Evolutionary conservation across 2,888 invertebrate species (phyloP).

Genomic region (Perithous albicinctus): DNA sequence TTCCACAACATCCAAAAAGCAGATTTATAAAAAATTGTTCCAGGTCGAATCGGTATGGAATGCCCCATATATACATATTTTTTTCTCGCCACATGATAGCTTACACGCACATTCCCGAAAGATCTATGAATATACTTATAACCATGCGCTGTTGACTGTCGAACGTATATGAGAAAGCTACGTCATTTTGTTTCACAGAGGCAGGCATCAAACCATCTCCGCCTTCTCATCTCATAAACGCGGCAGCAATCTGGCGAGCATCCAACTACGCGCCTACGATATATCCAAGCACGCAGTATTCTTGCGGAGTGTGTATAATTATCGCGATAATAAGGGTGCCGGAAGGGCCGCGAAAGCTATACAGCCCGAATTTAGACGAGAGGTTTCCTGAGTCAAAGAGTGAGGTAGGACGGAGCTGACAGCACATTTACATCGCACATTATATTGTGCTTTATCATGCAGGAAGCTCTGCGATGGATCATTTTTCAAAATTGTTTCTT

Average conservation of each 20-base stretch:
- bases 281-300: slow-evolving; percentile 2
- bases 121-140: background rate
- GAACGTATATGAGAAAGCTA: slow-evolving; percentile 3
- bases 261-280: slow-evolving; percentile 52
- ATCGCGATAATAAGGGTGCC: slow-evolving; percentile 55
- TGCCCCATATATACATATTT: no score
- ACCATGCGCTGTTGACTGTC: background rate
- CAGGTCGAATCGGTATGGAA: no score
- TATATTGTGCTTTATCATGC: no score
- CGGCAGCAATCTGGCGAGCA: slow-evolving; percentile 49
- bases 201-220: background rate
- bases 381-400: background rate
- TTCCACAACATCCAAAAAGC: no score
- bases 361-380: slow-evolving; percentile 42
- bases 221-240: slow-evolving; percentile 37
- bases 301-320: background rate
- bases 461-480: no score
- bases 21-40: no score
- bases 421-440: no score
- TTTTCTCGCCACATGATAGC: background rate
- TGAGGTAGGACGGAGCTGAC: background rate
- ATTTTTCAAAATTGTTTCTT: no score
- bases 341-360: slow-evolving; percentile 46
- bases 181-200: background rate
- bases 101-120: background rate